Base-by-base conservation (phyloP, 2,113 vertebrate genomes). In the Corythornis madagascariensis region DNA sequence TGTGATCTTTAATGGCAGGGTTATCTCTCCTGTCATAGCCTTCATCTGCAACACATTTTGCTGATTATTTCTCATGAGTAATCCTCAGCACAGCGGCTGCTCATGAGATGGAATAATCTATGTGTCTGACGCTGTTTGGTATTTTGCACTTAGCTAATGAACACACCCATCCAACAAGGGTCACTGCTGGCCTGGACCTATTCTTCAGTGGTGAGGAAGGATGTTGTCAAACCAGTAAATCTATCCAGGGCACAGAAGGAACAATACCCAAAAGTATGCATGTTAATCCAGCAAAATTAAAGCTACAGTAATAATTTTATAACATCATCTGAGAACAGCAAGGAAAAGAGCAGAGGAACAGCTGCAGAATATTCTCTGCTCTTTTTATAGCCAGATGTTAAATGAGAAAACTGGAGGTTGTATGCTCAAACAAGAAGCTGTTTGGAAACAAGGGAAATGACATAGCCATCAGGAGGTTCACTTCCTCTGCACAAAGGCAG, bases 391-490 rank as follows among this genome's bases (percentile, higher is more conserved):
- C 57, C 76, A 64, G 81, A 90, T 91, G 78, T 91, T 73, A 29
- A n/a, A 31, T 3, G 21, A 71, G 72, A 29, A 21, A 52, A 86
- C 79, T 16, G 21, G 50, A 95, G 45, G 79, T 52, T 88, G 72
- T 78, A 63, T 7, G 25, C 40, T 88, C 16, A 35, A 78, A 89
- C 43, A 64, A 75, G 67, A 19, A 63, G 52, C 77, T 63, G 19
- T 66, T 94, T 90, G 78, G 95, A 93, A 95, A 91, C n/a, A 45
- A 47, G 79, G 92, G 96, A 95, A 95, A 96, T 96, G 95, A 96
- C 91, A 79, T 97, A 48, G 13, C 31, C 5, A 9, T 89, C 80
- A 73, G 85, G 86, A 96, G 88, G 53, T 86, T 97, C 84, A 93
- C 96, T 98, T 97, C 97, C 97, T 92, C 90, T 14, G 33, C 56